Percentiles rank a stretch among this genome's conserved stretches.
phyloP scores from a whole-genome alignment of 2,888 invertebrate species.

The Metopia argyrocephala region DNA sequence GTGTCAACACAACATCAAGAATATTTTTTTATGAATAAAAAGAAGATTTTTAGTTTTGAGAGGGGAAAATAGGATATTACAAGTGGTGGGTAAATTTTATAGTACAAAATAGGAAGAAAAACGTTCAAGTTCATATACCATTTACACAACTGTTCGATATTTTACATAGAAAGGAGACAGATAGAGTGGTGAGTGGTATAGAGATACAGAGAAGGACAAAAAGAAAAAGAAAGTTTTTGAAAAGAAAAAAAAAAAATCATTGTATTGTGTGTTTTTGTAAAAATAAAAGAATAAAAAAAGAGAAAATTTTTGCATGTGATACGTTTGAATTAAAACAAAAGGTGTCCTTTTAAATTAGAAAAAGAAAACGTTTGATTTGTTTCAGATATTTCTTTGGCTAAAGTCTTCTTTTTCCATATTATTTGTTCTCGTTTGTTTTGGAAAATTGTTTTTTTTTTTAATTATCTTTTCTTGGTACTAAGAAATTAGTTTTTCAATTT shows the following conservation, averaged over 20 bases:
- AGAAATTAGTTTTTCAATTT: slow-evolving; percentile 63
- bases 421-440: not conserved
- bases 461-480: slow-evolving; percentile 35
- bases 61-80: slow-evolving; percentile 13
- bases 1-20: slow-evolving; percentile 58
- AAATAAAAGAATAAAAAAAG: not conserved
- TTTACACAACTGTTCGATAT: slow-evolving; percentile 24
- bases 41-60: not conserved
- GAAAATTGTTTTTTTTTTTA: slow-evolving; percentile 11
- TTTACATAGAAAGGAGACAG: slow-evolving; percentile 45
- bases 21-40: slow-evolving; percentile 33
- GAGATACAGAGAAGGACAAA: slow-evolving; percentile 36
- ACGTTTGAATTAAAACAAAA: slow-evolving; percentile 18
- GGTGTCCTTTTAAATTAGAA: slow-evolving; percentile 17
- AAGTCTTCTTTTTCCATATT: not conserved
- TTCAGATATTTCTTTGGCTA: not conserved
- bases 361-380: slow-evolving; percentile 33
- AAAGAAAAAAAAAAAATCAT: slow-evolving; percentile 3
- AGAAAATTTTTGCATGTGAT: not conserved
- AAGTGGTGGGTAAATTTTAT: not conserved
- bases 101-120: slow-evolving; percentile 26
- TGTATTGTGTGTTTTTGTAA: not conserved
- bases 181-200: slow-evolving; percentile 30
- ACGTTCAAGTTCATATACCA: slow-evolving; percentile 50
- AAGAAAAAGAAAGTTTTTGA: slow-evolving; percentile 14